Percentiles rank a stretch among this genome's conserved stretches.
These are phyloP conservation scores for Cephus runcator DNA, from an alignment of 2,888 invertebrate genomes.

Conservation along the genomic window DNA sequence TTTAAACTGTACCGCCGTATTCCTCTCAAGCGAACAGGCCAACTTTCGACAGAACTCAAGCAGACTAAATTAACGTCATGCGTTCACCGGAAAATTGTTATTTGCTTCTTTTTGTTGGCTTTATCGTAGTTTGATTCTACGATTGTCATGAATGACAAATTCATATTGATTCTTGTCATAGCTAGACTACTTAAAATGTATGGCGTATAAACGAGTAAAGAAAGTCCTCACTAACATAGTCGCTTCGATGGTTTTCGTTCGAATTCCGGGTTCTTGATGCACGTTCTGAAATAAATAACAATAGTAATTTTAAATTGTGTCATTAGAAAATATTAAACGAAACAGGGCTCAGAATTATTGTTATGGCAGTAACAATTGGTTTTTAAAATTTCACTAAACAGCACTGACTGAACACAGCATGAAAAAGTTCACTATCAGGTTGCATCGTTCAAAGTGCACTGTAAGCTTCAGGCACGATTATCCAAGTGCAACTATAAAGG, in stretches of 20 bases:
- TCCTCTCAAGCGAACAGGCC: background rate
- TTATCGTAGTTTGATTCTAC: background rate
- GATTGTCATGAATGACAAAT: background rate
- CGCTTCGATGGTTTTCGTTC: constrained; percentile 40
- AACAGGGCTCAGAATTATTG: background rate
- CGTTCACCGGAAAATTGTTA: background rate
- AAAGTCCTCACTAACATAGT: constrained; percentile 51
- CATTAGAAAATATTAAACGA: constrained; percentile 2
- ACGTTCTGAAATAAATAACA: constrained; percentile 69
- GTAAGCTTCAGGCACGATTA: background rate
- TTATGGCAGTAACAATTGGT: background rate
- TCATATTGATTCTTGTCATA: constrained; percentile 4
- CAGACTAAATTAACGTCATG: background rate
- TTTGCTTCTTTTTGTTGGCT: background rate
- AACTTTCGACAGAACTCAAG: background rate
- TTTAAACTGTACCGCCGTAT: background rate
- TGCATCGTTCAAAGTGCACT: background rate
- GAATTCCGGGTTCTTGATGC: constrained; percentile 73
- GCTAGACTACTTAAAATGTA: background rate
- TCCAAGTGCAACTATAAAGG: background rate
- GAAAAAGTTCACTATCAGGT: background rate
- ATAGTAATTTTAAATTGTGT: constrained; percentile 15
- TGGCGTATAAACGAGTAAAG: constrained; percentile 10
- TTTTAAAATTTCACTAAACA: background rate
- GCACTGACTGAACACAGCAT: background rate